Base-by-base conservation (phyloP, 2,888 invertebrate species). In the Nomada hirtipes region DNA sequence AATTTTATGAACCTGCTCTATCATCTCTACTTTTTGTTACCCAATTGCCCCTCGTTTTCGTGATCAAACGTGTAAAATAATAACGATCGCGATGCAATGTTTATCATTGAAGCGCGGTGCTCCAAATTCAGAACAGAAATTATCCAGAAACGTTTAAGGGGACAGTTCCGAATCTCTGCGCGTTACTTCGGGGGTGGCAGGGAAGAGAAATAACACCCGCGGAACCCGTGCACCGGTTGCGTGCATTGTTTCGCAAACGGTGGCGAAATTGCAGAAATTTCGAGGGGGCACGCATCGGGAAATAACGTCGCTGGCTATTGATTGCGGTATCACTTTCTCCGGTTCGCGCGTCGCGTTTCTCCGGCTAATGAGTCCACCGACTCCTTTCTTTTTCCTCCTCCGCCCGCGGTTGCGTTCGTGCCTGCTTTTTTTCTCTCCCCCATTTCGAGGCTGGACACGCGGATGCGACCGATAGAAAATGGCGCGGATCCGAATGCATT, bases 401-500 rank as follows among this genome's bases (percentile, higher is more conserved):
- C 13, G 15, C n/a, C 55, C n/a, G 23, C 9, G n/a, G 3, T n/a
- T 10, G 20, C n/a, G 26, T 0, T 7, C n/a, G 52, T 53, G 52
- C 29, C 1, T 65, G n/a, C 52, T 13, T 60, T 65, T 65, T 53
- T 53, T 26, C 20, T 11, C 18, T 15, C 15, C 20, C 47, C 20
- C 50, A 47, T 77, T 82, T 76, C 68, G 71, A 71, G 65, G 61
- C 47, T 57, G 84, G 73, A 78, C 82, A 71, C 78, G 76, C 79
- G 65, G 84, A 75, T 80, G 78, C 74, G 82, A 63, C 84, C 88
- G 80, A 80, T 84, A 76, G 88, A 88, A 88, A 87, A 86, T 82
- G 81, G 84, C 81, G 78, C 83, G 80, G 79, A 80, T 87, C 83
- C 86, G 86, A 87, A 87, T 90, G 90, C 89, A 89, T 88, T 89